A percentile compares a stretch with the other conserved stretches of the same genome.
Evolutionary conservation across 1,140 invertebrate species (phyloP).

Genomic region (Muscidifurax raptorellus): DNA sequence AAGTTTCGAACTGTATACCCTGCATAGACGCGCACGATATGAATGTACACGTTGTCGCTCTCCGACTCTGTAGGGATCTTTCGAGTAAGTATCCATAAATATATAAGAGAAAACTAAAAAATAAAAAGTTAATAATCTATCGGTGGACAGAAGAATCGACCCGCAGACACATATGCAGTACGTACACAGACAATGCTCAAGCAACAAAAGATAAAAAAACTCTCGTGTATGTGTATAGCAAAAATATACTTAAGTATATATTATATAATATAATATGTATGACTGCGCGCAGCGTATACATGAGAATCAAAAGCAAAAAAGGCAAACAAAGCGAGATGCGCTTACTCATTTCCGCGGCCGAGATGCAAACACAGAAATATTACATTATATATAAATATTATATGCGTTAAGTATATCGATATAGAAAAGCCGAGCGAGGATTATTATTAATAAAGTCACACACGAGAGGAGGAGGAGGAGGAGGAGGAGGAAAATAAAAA

Average conservation of each 20-base stretch:
- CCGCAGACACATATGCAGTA: not conserved
- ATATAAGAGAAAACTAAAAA: conserved; percentile 11
- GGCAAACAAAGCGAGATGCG: not conserved
- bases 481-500: not conserved
- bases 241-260: conserved; percentile 36
- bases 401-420: conserved; percentile 30
- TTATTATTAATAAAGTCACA: not conserved
- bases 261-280: too few relatives aligned
- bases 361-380: conserved; percentile 4
- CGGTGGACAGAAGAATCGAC: not conserved
- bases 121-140: conserved; percentile 18
- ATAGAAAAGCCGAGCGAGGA: not conserved
- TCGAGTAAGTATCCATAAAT: not conserved
- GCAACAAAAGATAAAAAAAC: not conserved
- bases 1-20: conserved; percentile 10
- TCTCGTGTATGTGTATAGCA: conserved; percentile 21
- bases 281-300: conserved; percentile 20
- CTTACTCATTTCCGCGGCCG: conserved; percentile 6
- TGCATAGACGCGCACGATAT: conserved; percentile 3
- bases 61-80: conserved; percentile 15
- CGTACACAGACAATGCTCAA: not conserved
- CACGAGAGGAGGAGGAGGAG: too few relatives aligned
- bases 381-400: conserved; percentile 38
- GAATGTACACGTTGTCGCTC: conserved; percentile 21
- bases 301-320: conserved; percentile 43